Base-by-base conservation (phyloP, 2,888 invertebrate genomes). In the Ophion costatus region DNA sequence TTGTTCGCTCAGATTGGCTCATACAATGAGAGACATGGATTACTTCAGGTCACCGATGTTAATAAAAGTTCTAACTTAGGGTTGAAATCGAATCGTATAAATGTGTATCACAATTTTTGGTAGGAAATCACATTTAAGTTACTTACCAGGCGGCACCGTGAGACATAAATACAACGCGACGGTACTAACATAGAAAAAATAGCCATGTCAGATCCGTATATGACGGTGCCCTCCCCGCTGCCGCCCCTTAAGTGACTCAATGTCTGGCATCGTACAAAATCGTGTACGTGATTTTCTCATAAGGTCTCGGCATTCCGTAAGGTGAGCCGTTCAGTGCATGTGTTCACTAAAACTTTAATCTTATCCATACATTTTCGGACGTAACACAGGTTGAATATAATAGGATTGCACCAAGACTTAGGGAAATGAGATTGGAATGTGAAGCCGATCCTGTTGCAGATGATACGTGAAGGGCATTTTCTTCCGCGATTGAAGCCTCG, bases 401-500 rank as follows among this genome's bases (percentile, higher is more conserved):
- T 51, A 24, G 45, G 51, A 24, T 6, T 69, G 22, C 14, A 51
- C 14, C 14, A n/a, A 69, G 51, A 51, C 56, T 69, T 24, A 51
- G 29, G 11, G 7, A 20, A n/a, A 69, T 17, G 9, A 24, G 11
- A 22, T 20, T 24, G 17, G 17, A 51, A 51, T 51, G 69, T 51
- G 69, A 22, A 17, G 38, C 38, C 38, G 11, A 5, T 22, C 11
- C 6, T 10, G 11, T 67, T 51, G 69, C 38, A 2, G 51, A 69
- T 2, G 69, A 67, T 20, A 2, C 20, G n/a, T 11, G 14, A 17
- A 51, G 4, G 10, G 10, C 14, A 9, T 11, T 51, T 17, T 22
- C 29, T 22, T 56, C 56, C 33, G 67, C 63, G n/a, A 80, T 56
- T 1, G 85, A 85, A 0, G 76, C 66, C 9, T 79, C 81, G 14